These are phyloP conservation scores for Frieseomelitta varia DNA, from an alignment of 1,140 invertebrate genomes.

Conservation along the genomic window DNA sequence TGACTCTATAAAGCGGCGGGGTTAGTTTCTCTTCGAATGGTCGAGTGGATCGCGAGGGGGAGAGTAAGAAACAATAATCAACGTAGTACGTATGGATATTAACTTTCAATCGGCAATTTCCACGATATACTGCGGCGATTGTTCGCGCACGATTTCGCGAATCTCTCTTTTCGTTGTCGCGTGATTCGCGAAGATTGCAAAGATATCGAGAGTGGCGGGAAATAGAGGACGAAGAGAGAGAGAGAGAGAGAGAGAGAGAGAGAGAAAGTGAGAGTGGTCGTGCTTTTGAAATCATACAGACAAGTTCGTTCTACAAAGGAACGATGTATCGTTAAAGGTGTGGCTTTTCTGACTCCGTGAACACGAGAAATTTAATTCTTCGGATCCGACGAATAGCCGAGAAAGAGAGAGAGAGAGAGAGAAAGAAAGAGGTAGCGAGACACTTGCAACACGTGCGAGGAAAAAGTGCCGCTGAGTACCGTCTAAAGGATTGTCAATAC, in stretches of 20 bases:
- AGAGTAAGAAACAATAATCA: slow-evolving; percentile 36
- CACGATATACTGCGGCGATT: background rate
- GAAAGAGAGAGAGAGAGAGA: background rate
- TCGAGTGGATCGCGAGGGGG: background rate
- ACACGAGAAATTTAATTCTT: slow-evolving; percentile 32
- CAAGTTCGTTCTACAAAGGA: background rate
- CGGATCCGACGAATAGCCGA: background rate
- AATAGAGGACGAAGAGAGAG: background rate
- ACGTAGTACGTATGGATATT: background rate
- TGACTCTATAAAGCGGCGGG: slow-evolving; percentile 18
- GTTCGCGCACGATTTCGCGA: background rate
- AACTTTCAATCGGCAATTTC: slow-evolving; percentile 16
- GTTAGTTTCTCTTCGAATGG: background rate
- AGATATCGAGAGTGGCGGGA: background rate
- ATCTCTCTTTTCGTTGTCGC: background rate
- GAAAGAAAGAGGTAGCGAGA: background rate
- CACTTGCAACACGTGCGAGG: slow-evolving; percentile 4
- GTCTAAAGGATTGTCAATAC: slow-evolving; percentile 76
- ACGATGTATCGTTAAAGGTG: slow-evolving; percentile 12
- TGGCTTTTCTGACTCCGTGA: background rate
- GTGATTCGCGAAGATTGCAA: background rate
- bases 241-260: too few species aligned
- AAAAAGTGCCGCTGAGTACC: slow-evolving; percentile 73
- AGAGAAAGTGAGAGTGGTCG: background rate
- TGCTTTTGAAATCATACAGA: slow-evolving; percentile 12